Conservation (phyloP, 2,113 vertebrate genomes). For the Glaucidium brasilianum region DNA sequence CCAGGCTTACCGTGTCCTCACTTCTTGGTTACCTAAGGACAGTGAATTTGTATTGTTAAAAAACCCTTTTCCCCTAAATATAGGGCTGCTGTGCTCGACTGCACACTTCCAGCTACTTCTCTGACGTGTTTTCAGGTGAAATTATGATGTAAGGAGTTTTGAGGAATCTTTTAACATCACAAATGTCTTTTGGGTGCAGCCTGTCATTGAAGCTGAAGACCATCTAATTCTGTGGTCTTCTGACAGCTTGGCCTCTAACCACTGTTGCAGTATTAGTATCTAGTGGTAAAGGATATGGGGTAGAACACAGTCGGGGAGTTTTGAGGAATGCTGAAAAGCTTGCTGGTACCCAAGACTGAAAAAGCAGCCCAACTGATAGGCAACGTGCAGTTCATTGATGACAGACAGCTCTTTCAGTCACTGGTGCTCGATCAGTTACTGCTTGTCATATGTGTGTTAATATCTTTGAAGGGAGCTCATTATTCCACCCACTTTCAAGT, state of each 20-base stretch:
- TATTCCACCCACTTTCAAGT: conserved; percentile 51
- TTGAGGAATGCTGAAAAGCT: not conserved
- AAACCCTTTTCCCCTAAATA: not conserved
- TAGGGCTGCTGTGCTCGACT: not conserved
- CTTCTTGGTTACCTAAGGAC: not conserved
- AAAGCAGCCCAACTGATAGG: not conserved
- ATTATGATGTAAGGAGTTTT: not conserved
- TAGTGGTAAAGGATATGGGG: not conserved
- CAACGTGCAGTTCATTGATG: not conserved
- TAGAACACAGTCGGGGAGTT: not conserved
- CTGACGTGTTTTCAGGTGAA: not conserved
- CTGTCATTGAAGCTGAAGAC: not conserved
- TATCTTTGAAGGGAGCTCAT: conserved; percentile 47
- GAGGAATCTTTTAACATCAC: not conserved
- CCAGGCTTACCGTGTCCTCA: rapidly evolving
- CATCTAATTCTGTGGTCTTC: not conserved
- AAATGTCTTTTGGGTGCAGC: not conserved
- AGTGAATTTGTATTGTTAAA: not conserved
- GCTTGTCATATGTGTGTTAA: not conserved
- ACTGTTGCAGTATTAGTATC: not conserved
- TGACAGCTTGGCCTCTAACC: not conserved
- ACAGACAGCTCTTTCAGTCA: not conserved
- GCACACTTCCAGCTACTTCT: not conserved
- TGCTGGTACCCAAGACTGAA: not conserved
- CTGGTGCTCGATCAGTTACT: not conserved